Conservation (phyloP, 2,888 invertebrate genomes). For the Agrochola lota region DNA sequence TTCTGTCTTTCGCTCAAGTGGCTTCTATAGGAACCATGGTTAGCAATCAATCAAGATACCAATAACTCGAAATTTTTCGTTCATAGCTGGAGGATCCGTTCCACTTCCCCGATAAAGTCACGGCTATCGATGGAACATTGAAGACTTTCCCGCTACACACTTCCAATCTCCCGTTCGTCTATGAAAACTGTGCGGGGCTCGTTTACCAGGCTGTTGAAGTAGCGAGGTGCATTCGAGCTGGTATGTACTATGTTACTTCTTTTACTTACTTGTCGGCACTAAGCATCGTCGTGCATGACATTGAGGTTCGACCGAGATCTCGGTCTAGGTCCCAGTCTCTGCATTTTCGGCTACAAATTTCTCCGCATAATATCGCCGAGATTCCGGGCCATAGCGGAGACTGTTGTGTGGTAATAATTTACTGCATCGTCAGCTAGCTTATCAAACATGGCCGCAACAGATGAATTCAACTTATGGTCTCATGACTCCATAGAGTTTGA, state of each 20-base stretch:
- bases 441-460: too few species aligned
- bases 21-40: not conserved
- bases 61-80: not conserved
- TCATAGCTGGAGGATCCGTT: conserved; percentile 86
- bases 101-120: conserved; percentile 92
- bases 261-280: not conserved
- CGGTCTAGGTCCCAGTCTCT: too few species aligned
- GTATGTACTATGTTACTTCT: conserved; percentile 66
- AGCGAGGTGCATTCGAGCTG: conserved; percentile 91
- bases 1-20: not conserved
- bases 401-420: too few species aligned
- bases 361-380: too few species aligned
- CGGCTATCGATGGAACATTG: conserved; percentile 89
- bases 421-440: too few species aligned
- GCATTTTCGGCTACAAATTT: too few species aligned
- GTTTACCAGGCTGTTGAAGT: conserved; percentile 94
- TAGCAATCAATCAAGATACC: not conserved
- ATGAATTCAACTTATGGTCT: too few species aligned
- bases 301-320: too few species aligned
- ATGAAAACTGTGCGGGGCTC: conserved; percentile 93
- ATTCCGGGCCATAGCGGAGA: too few species aligned
- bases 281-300: not conserved
- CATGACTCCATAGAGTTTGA: too few species aligned
- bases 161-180: conserved; percentile 89
- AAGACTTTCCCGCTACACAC: conserved; percentile 91